Base-by-base conservation (phyloP, 2,113 vertebrate species). In the Osmerus mordax region DNA sequence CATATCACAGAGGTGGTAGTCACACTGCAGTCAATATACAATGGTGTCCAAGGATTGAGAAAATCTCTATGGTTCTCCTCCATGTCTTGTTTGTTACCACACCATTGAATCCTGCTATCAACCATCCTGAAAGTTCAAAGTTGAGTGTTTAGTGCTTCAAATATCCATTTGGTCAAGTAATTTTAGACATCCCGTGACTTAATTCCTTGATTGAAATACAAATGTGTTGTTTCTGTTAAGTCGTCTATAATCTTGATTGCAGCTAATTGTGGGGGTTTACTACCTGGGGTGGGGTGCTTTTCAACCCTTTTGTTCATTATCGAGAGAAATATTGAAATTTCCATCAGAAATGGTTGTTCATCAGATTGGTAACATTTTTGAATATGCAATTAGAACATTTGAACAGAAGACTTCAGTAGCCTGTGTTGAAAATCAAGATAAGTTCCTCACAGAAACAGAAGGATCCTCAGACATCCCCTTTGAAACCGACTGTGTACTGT, bases 171-270 rank as follows among this genome's bases (percentile, higher is more conserved):
- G 41, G 41, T 16, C 14, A 64, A 64, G 62, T 64, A 1, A 64
- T 18, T 18, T 64, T 64, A 29, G 62, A 36, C 16, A 41, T 36
- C 62, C 7, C 16, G 15, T 64, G 25, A 64, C 15, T 36, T 64
- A 64, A 32, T n/a, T 62, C 16, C 29, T 64, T 64, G 79, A 78
- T 85, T 87, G 81, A 86, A 86, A 89, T 81, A 83, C 70, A 78
- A 28, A 78, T 82, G 63, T 53, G 47, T 63, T 53, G 71, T 65
- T 70, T 83, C 41, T 47, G 41, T 80, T 78, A 89, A 87, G 80
- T 69, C 69, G 77, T 86, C 88, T 88, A 69, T 88, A 77, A 81
- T 83, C 78, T 87, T 88, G 86, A 88, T 85, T 88, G 83, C 81
- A 71, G 75, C 73, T 89, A 87, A 89, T 87, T 87, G 86, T 85